phyloP scores from a whole-genome alignment of 2,888 invertebrate species.

The Nephrotoma flavescens region DNA sequence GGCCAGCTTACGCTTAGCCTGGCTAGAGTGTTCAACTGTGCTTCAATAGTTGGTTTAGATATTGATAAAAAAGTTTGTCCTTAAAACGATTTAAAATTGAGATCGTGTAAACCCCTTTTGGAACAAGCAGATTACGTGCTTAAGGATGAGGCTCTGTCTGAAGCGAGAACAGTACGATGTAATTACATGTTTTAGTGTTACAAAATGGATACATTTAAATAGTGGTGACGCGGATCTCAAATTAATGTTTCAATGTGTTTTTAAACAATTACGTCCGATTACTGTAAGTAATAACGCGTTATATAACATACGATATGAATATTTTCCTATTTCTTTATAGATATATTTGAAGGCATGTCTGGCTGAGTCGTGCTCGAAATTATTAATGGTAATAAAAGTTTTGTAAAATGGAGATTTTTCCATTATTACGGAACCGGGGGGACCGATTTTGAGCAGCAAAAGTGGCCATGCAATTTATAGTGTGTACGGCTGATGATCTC shows the following conservation, averaged over 20 bases:
- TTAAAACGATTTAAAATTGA: neutral
- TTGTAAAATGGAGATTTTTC: neutral
- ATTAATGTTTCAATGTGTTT: conserved; percentile 64
- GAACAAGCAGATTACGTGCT: conserved; percentile 70
- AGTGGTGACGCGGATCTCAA: too few species aligned
- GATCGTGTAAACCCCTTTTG: conserved; percentile 51
- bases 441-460: conserved; percentile 64
- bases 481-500: conserved; percentile 67
- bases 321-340: neutral
- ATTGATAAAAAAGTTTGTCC: conserved; percentile 44
- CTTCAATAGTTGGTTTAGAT: conserved; percentile 63
- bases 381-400: neutral
- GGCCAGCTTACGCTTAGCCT: conserved; percentile 66
- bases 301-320: neutral
- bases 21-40: conserved; percentile 54
- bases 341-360: neutral
- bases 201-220: conserved; percentile 87
- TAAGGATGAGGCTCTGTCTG: conserved; percentile 50
- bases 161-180: conserved; percentile 68
- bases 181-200: conserved; percentile 70
- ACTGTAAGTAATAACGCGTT: conserved; percentile 22
- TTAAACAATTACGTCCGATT: conserved; percentile 51
- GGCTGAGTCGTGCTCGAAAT: neutral
- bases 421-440: conserved; percentile 35
- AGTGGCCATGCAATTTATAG: conserved; percentile 65